Conservation (phyloP, 2,797 vertebrate species). For the Alectoris magna region DNA sequence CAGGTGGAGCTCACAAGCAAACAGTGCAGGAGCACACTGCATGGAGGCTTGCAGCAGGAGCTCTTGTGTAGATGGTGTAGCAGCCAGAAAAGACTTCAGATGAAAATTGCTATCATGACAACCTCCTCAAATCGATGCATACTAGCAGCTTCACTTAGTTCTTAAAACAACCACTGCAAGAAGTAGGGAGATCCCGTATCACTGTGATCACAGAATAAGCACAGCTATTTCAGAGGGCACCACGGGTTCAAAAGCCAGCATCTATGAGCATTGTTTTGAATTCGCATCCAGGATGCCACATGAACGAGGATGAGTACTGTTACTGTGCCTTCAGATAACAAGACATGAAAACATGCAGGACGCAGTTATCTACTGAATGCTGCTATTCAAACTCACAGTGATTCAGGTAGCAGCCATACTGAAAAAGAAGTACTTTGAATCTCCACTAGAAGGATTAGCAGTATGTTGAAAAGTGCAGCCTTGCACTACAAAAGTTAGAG, state of each 20-base stretch:
- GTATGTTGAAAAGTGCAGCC: not conserved
- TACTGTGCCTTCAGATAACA: not conserved
- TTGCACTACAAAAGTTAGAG: not conserved
- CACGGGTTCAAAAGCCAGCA: not conserved
- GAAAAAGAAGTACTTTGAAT: not conserved
- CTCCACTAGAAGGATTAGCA: not conserved
- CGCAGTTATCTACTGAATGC: fast-evolving
- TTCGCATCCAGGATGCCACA: not conserved
- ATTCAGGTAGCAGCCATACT: not conserved
- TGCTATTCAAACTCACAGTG: not conserved
- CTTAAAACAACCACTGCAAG: not conserved
- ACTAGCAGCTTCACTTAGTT: not conserved
- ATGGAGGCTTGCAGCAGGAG: not conserved
- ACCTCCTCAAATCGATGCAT: not conserved
- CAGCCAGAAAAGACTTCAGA: not conserved
- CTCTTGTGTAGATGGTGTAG: not conserved
- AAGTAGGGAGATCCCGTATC: not conserved
- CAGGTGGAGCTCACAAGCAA: constrained; percentile 75
- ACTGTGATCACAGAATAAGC: not conserved
- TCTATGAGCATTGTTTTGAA: not conserved
- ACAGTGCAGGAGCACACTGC: not conserved
- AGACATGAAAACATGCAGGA: fast-evolving
- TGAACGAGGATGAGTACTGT: not conserved
- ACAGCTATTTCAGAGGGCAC: not conserved
- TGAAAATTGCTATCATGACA: not conserved